phyloP scores from a whole-genome alignment of 64 coral and sea anemone genomes.

The Actinia tenebrosa region DNA sequence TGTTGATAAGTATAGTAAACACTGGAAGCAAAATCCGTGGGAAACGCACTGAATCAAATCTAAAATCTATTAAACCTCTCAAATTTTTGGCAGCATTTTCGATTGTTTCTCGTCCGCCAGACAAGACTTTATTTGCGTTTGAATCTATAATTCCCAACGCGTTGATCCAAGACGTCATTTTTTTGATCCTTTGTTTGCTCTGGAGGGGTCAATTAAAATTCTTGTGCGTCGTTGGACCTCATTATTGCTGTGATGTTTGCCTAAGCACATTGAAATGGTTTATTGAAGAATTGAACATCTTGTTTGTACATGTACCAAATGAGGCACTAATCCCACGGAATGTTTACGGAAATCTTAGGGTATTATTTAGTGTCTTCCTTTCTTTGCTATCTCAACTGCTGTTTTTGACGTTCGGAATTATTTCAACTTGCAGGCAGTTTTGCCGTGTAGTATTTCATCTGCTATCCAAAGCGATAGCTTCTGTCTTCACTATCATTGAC shows the following conservation, averaged over 20 bases:
- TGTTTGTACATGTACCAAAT: background rate
- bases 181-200: background rate
- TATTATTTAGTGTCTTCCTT: background rate
- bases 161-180: constrained; percentile 1
- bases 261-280: background rate
- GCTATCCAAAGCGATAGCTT: background rate
- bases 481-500: background rate
- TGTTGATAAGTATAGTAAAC: background rate
- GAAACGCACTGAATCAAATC: background rate
- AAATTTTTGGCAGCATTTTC: background rate
- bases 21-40: background rate
- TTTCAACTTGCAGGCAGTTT: background rate
- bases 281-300: background rate
- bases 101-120: background rate
- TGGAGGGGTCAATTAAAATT: background rate
- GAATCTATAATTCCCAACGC: background rate
- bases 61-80: background rate
- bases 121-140: background rate
- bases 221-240: background rate
- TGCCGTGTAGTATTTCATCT: background rate
- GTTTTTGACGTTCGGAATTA: background rate
- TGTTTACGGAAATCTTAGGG: background rate
- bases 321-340: background rate
- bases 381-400: background rate
- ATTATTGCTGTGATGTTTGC: background rate